Evolutionary conservation across 2,888 invertebrate genomes (phyloP).

Genomic region (Cenopis cana): DNA sequence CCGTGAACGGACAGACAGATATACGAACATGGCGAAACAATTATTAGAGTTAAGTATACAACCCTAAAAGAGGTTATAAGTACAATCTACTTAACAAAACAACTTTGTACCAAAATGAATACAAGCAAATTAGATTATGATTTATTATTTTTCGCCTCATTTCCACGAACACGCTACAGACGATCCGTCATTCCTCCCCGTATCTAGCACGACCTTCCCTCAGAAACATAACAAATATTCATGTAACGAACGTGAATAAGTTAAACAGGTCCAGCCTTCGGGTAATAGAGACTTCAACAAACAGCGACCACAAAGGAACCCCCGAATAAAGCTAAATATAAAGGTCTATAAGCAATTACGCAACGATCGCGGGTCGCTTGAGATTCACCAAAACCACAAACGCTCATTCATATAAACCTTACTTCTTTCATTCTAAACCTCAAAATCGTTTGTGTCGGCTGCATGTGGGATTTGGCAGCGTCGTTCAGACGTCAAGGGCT

Average conservation of each 20-base stretch:
- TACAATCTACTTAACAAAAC: too few species aligned
- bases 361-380: constrained; percentile 49
- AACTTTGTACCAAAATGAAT: too few species aligned
- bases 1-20: too few species aligned
- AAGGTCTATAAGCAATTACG: constrained; percentile 57
- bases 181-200: background rate
- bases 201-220: constrained; percentile 4
- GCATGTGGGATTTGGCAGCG: constrained; percentile 25
- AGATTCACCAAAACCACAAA: constrained; percentile 24
- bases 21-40: too few species aligned
- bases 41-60: too few species aligned
- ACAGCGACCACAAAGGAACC: constrained; percentile 49
- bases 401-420: constrained; percentile 2
- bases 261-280: constrained; percentile 37
- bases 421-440: background rate
- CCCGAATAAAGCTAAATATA: constrained; percentile 54
- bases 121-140: too few species aligned
- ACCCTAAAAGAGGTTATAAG: too few species aligned
- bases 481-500: constrained; percentile 53
- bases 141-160: too few species aligned
- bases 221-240: constrained; percentile 4
- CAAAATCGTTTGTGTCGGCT: background rate
- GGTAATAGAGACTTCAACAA: constrained; percentile 47
- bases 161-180: too few species aligned
- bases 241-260: constrained; percentile 34